Percentiles rank a stretch among this genome's conserved stretches.
phyloP scores from a whole-genome alignment of 1,140 invertebrate genomes.

The Drosophila virilis region DNA sequence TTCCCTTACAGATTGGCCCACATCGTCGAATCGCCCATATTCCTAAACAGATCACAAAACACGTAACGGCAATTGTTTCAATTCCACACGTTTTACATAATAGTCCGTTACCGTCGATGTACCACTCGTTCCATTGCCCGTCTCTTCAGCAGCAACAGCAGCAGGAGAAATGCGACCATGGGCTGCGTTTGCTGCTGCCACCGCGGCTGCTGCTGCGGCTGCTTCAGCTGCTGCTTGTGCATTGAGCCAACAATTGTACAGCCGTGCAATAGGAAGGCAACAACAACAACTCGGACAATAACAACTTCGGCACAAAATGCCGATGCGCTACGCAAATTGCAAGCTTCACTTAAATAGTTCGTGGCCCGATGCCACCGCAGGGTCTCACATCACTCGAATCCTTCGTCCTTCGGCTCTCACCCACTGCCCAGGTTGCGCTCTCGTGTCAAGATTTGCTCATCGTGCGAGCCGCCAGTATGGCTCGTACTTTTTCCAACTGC shows the following conservation, averaged over 20 bases:
- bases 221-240: constrained; percentile 44
- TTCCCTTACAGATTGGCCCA: constrained; percentile 19
- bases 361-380: constrained; percentile 37
- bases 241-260: constrained; percentile 59
- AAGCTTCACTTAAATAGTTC: constrained; percentile 57
- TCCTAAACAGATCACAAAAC: constrained; percentile 18
- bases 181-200: constrained; percentile 4
- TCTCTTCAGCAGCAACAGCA: constrained; percentile 5
- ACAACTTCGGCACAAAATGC: constrained; percentile 56
- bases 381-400: constrained; percentile 7
- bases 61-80: constrained; percentile 14
- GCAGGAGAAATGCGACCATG: constrained; percentile 20
- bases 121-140: background rate
- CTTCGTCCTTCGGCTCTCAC: constrained; percentile 37
- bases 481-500: constrained; percentile 23
- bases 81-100: constrained; percentile 12
- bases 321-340: constrained; percentile 78
- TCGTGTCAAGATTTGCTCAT: constrained; percentile 46
- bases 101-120: background rate
- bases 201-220: background rate
- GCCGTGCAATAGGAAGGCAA: constrained; percentile 46
- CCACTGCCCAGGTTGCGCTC: constrained; percentile 34
- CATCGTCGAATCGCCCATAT: constrained; percentile 12
- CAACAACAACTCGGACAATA: constrained; percentile 32
- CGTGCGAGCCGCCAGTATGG: constrained; percentile 28